Conservation (phyloP, 2,113 vertebrate species). For the Cinclus mexicanus region DNA sequence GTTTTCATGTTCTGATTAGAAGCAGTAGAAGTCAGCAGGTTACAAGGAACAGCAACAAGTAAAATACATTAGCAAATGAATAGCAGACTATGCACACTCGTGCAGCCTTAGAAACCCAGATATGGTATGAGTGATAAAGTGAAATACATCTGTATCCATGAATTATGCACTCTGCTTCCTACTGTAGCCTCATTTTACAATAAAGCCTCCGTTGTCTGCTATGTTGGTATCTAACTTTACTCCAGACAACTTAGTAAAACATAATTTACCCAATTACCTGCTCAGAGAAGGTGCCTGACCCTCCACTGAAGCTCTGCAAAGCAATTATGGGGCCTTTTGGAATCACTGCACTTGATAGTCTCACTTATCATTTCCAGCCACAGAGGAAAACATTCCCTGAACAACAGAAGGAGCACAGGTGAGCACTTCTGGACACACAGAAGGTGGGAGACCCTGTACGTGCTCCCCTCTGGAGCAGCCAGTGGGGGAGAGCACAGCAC, state of each 20-base stretch:
- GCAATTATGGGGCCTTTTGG: neutral
- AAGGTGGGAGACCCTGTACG: neutral
- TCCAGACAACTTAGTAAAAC: neutral
- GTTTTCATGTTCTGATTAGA: slow-evolving; percentile 8
- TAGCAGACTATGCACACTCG: neutral
- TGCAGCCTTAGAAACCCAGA: neutral
- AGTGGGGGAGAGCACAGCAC: neutral
- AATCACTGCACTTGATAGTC: neutral
- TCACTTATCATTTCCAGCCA: neutral
- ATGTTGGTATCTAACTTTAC: neutral
- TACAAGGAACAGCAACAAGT: neutral
- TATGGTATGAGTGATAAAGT: neutral
- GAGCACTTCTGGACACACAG: neutral
- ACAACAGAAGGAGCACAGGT: neutral
- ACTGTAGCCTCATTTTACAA: neutral
- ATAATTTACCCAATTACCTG: slow-evolving; percentile 8
- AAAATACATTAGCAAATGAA: slow-evolving; percentile 2
- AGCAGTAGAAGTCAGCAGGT: neutral
- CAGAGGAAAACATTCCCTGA: neutral
- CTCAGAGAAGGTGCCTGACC: slow-evolving; percentile 18
- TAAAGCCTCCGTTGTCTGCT: neutral
- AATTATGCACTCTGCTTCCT: neutral
- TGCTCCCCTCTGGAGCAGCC: neutral
- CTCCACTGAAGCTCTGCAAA: neutral
- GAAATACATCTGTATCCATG: neutral